Evolutionary conservation across 2,888 invertebrate genomes (phyloP).

Genomic region (Agrotis ipsilon): DNA sequence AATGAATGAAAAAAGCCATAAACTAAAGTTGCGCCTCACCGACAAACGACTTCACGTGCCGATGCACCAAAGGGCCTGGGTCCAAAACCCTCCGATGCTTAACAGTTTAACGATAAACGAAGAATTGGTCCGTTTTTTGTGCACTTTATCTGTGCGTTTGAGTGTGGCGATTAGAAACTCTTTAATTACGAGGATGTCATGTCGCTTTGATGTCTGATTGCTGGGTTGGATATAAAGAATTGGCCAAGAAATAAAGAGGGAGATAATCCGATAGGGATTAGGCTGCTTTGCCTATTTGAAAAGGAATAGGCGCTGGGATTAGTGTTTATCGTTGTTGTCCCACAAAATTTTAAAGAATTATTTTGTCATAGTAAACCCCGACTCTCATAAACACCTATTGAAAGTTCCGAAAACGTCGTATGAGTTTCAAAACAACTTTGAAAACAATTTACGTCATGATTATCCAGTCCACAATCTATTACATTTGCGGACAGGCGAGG

Average conservation of each 20-base stretch:
- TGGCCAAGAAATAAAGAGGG: conserved; percentile 21
- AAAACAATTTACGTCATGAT: conserved; percentile 26
- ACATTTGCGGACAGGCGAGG: conserved; percentile 25
- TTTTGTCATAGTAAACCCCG: conserved; percentile 1
- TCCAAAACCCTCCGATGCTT: conserved; percentile 79
- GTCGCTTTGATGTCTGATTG: conserved; percentile 62
- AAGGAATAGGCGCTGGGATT: conserved; percentile 1
- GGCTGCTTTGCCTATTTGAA: conserved; percentile 31
- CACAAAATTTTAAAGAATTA: conserved; percentile 20
- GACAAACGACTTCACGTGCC: conserved; percentile 88
- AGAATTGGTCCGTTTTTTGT: conserved; percentile 70
- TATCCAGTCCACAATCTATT: conserved; percentile 38
- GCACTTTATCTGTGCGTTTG: conserved; percentile 70
- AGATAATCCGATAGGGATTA: conserved; percentile 28
- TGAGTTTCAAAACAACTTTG: conserved; percentile 26
- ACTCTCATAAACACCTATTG: neutral
- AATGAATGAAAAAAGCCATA: conserved; percentile 87
- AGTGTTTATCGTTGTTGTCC: neutral
- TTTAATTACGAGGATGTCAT: conserved; percentile 66
- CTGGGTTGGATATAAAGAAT: conserved; percentile 52
- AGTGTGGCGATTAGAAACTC: conserved; percentile 64
- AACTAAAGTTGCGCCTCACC: conserved; percentile 78
- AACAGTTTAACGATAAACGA: conserved; percentile 81
- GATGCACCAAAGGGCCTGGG: conserved; percentile 84
- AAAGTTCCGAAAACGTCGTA: conserved; percentile 14